Evolutionary conservation across 2,888 invertebrate genomes (phyloP).

Genomic region (Clusia tigrina): DNA sequence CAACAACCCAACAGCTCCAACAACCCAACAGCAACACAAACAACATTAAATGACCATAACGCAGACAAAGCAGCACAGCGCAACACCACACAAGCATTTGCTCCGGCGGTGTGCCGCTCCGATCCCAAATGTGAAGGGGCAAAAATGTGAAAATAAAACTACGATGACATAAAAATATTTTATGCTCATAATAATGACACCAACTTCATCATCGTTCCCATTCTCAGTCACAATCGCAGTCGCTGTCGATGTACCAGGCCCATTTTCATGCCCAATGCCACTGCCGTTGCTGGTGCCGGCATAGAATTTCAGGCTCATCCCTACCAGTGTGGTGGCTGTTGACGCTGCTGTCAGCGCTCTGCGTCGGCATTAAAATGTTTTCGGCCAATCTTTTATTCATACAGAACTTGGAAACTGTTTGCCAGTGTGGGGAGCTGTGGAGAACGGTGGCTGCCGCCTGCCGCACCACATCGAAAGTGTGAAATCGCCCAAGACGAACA

Average conservation of each 20-base stretch:
- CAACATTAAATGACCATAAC: no score
- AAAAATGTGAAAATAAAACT: slow-evolving; percentile 44
- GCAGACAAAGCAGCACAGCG: no score
- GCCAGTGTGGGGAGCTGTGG: not conserved
- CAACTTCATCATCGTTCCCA: slow-evolving; percentile 41
- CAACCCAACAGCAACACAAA: no score
- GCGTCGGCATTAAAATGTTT: slow-evolving; percentile 24
- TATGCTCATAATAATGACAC: slow-evolving; percentile 57
- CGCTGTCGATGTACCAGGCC: no score
- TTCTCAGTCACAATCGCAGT: no score
- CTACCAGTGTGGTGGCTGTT: no score
- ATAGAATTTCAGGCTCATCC: no score
- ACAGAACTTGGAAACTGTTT: not conserved
- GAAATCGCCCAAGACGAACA: slow-evolving; percentile 14
- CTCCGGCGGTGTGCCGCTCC: not conserved
- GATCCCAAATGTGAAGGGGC: no score
- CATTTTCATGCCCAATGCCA: no score
- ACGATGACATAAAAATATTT: slow-evolving; percentile 34
- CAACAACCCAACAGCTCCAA: not conserved
- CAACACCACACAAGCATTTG: no score
- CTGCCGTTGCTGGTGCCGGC: no score
- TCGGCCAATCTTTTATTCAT: slow-evolving; percentile 18
- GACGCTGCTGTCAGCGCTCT: not conserved
- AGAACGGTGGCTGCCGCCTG: not conserved
- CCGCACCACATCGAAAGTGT: slow-evolving; percentile 10